A percentile compares a stretch with the other conserved stretches of the same genome.
Conservation (phyloP, 2,797 vertebrate species). For the Natrix natrix region DNA sequence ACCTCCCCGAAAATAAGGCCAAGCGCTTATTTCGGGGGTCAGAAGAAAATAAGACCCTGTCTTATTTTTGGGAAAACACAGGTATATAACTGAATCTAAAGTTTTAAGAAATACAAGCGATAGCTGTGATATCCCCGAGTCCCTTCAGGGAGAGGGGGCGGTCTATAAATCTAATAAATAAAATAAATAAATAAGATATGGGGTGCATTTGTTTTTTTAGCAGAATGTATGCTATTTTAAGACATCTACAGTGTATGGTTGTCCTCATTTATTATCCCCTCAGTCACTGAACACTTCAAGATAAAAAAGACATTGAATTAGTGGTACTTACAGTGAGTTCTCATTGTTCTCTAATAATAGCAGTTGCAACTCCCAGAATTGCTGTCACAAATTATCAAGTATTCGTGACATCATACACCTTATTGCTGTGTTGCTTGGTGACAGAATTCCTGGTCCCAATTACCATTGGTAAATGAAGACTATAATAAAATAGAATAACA, state of each 20-base stretch:
- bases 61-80: no score
- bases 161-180: no score
- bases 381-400: not conserved
- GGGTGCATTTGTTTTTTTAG: not conserved
- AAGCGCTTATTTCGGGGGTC: no score
- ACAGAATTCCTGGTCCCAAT: not conserved
- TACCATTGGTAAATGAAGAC: not conserved
- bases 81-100: not conserved
- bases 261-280: not conserved
- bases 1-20: no score
- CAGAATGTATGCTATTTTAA: not conserved
- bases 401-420: not conserved
- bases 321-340: not conserved
- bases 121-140: no score
- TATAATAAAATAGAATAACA: no score
- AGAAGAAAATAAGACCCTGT: no score
- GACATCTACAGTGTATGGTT: not conserved
- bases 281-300: not conserved
- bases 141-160: no score
- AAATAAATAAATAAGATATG: no score
- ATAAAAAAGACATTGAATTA: not conserved
- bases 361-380: not conserved
- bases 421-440: not conserved
- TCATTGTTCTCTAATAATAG: not conserved
- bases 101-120: not conserved